These are phyloP conservation scores for Penaeus indicus DNA, from an alignment of 1,140 invertebrate genomes.

Conservation along the genomic window DNA sequence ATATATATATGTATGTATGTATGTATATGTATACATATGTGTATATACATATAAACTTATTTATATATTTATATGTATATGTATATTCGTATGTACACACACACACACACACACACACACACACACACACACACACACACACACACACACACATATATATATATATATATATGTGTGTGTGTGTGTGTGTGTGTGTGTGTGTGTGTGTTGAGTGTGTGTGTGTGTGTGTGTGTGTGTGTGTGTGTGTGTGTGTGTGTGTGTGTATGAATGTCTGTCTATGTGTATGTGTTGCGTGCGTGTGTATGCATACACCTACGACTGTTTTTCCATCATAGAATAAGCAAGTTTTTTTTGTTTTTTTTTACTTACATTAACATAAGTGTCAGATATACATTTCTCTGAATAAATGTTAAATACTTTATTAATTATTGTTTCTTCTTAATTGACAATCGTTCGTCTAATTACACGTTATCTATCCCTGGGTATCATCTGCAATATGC, in stretches of 20 bases:
- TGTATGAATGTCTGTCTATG: neutral
- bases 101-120: slow-evolving; percentile 15
- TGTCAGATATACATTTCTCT: too few species aligned
- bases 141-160: slow-evolving; percentile 43
- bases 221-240: neutral
- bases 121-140: slow-evolving; percentile 22
- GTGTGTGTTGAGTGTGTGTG: slow-evolving; percentile 9
- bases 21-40: too few species aligned
- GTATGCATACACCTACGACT: neutral
- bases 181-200: neutral
- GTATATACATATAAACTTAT: slow-evolving; percentile 19
- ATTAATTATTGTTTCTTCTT: too few species aligned
- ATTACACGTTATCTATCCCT: too few species aligned
- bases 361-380: too few species aligned
- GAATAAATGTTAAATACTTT: too few species aligned
- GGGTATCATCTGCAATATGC: too few species aligned
- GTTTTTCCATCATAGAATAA: too few species aligned
- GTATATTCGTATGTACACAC: neutral
- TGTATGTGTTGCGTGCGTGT: too few species aligned
- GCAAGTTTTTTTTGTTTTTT: too few species aligned
- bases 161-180: slow-evolving; percentile 41
- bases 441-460: too few species aligned
- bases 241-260: neutral
- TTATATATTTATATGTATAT: slow-evolving; percentile 36
- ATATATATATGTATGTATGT: too few species aligned